A percentile compares a stretch with the other conserved stretches of the same genome.
These are phyloP conservation scores for Rhodinocichla rosea DNA, from an alignment of 2,113 vertebrate genomes.

Conservation along the genomic window DNA sequence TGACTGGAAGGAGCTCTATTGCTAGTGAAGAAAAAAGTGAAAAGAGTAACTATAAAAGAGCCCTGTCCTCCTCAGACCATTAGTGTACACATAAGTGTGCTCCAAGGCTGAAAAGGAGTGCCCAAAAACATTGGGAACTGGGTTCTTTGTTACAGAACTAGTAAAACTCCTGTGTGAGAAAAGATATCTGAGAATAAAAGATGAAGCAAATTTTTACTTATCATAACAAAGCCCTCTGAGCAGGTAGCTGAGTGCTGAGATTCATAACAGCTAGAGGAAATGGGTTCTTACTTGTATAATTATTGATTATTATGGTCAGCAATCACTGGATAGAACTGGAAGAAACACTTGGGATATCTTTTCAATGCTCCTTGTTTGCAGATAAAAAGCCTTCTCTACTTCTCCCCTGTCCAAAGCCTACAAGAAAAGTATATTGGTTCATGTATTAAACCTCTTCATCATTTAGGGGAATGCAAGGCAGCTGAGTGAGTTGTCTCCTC, in stretches of 20 bases:
- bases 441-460: slow-evolving; percentile 26
- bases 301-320: background rate
- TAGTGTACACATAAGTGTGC: accelerated
- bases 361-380: background rate
- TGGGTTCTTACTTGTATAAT: background rate
- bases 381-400: background rate
- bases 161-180: background rate
- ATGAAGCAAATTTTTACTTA: background rate
- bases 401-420: background rate
- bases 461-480: slow-evolving; percentile 31
- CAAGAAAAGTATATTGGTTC: slow-evolving; percentile 18
- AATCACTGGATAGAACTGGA: background rate
- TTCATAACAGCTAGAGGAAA: background rate
- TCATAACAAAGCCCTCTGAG: background rate
- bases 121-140: background rate
- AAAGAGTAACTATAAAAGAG: background rate
- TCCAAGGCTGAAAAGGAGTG: background rate
- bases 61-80: background rate
- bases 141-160: background rate
- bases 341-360: background rate
- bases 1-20: background rate
- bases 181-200: background rate
- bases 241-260: background rate
- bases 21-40: background rate
- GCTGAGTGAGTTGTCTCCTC: background rate